Base-by-base conservation (phyloP, 1,140 invertebrate species). In the Drosophila mauritiana region DNA sequence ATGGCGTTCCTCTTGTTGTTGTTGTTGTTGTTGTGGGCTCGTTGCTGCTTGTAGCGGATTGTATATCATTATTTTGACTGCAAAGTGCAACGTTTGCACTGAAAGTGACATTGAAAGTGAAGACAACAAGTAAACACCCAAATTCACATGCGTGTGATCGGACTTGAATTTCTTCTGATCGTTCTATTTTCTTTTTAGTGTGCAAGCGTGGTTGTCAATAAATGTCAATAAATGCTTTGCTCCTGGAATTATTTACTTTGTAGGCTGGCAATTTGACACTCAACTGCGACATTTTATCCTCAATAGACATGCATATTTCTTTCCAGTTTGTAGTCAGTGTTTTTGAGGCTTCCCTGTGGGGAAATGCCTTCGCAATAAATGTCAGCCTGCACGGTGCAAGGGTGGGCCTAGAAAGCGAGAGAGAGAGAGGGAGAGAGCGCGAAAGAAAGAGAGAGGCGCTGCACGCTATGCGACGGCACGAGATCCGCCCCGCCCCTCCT, bases 61-160 rank as follows among this genome's bases (percentile, higher is more conserved):
- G 27, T 17, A 34, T 36, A 49, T 70, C 36, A 70, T 72, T 70
- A 70, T 49, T 70, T 43, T 36, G 27, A 27, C 43, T 57, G 52
- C 64, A 72, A 72, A 72, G 68, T 72, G 68, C 68, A 72, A 72
- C 53, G 65, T 49, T 70, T 72, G 51, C 42, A 57, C n/a, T 37
- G 64, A 17, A 45, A 48, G 45, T 70, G 67, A 70, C 67, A 70
- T 70, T 70, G 67, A 70, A 70, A 70, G 48, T 56, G 42, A 56
- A 49, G 64, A 37, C 49, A 69, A 13, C 43, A 40, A 40, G 40
- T 65, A 48, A 27, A 48, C 45, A 42, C 13, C 6, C 13, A 42
- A 20, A 22, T 13, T 27, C 11, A 45, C 20, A 53, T 53, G 31
- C 25, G 51, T 37, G 22, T 13, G 10, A 4, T 12, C 1, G 15